Evolutionary conservation across 2,888 invertebrate species (phyloP), one percentile per base, ranked within the genome.

Genomic region (Hydriomena furcata): DNA sequence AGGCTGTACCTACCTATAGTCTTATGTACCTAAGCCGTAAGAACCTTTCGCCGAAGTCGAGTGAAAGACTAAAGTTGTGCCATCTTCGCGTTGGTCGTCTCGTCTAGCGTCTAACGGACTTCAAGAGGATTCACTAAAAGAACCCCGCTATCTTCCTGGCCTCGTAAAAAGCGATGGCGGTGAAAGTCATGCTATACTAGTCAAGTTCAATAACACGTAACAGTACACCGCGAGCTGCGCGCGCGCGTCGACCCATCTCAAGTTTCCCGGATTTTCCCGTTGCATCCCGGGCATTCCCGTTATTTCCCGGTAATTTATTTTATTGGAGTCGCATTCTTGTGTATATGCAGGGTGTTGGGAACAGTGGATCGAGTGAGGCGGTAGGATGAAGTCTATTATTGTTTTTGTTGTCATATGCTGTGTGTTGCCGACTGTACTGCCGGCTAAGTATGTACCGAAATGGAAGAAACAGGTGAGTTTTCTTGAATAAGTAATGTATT

Each of bases 401-500:
- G 40, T 66, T 66, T 24, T 65, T 73, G 34, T 69, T 38, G 64
- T 82, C 34, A 32, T 80, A 54, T 78, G 76, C 68, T 80, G 77
- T 66, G 64, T 73, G 35, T 61, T 72, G 36, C 78, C 78, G 30
- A 61, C 58, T 8, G 87, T 79, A 35, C 48, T 85, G 59, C 83
- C 88, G 58, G 91, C 91, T 7, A 91, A 91, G 79, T 94, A 93
- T 78, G 89, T 95, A 55, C 95, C 95, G 0, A 95, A 95, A 83
- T 95, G 95, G 95, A 95, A 95, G 79, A 95, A 95, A 72, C 94
- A 94, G 92, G 94, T 94, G 68, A 78, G 84, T 71, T 58, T 30
- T 17, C 44, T 43, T 27, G 1, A 17, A 34, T 11, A 25, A 10
- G 20, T 31, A 23, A 11, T 5, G 32, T 11, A 4, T 27, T 10